Percentiles rank a stretch among this genome's conserved stretches.
Conservation (phyloP, 1,140 invertebrate species). For the Ostrea denselamellosa region DNA sequence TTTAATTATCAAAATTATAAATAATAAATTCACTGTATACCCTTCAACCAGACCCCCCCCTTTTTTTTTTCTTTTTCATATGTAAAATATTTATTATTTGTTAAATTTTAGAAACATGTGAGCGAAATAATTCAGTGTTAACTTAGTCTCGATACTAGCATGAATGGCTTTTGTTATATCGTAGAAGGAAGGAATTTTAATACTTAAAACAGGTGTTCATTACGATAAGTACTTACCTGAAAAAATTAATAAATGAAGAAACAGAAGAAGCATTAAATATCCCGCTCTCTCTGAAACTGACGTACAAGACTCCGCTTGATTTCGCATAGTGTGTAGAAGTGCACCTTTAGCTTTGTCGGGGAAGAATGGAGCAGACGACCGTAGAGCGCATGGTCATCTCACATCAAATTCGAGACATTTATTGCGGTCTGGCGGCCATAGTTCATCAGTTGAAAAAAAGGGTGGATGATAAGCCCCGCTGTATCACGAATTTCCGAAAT, state of each 20-base stretch:
- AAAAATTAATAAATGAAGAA: not conserved
- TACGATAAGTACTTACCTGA: not conserved
- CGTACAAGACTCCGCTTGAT: not conserved
- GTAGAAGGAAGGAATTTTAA: too few species aligned
- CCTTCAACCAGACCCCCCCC: too few species aligned
- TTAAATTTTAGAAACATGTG: too few species aligned
- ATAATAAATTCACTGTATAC: too few species aligned
- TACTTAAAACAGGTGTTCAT: not conserved
- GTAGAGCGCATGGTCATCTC: not conserved
- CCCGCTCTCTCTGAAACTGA: not conserved
- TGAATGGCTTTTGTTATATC: too few species aligned
- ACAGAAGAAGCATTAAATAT: not conserved
- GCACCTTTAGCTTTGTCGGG: not conserved
- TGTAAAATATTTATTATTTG: too few species aligned
- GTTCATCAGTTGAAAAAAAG: slow-evolving; percentile 11
- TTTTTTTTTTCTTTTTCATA: too few species aligned
- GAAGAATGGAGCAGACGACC: not conserved
- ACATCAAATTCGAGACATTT: slow-evolving; percentile 16
- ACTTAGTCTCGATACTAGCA: too few species aligned
- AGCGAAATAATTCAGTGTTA: too few species aligned
- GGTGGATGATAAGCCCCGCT: not conserved
- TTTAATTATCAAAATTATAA: too few species aligned
- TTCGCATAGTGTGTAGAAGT: not conserved
- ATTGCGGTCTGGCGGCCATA: slow-evolving; percentile 7
- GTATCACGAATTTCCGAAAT: slow-evolving; percentile 4